Evolutionary conservation across 2,888 invertebrate species (phyloP).

Genomic region (Microplitis manilae): DNA sequence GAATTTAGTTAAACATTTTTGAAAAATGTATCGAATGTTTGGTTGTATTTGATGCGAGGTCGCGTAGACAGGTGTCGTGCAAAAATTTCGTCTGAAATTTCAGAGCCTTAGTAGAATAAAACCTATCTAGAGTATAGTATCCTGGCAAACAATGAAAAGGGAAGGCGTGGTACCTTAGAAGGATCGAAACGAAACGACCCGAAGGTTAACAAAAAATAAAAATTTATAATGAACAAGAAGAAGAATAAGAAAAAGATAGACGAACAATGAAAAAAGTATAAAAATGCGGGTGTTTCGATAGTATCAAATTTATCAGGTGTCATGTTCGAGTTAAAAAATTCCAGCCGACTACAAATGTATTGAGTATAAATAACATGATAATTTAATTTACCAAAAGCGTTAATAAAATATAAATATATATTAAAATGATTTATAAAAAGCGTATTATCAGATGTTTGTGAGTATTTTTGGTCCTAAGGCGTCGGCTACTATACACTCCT

Average conservation of each 20-base stretch:
- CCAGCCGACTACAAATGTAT: too few species aligned
- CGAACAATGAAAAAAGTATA: conserved; percentile 37
- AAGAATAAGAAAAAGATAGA: conserved; percentile 2
- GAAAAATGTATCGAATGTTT: too few species aligned
- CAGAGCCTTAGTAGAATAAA: conserved; percentile 48
- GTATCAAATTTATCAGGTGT: conserved; percentile 69
- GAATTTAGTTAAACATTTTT: too few species aligned
- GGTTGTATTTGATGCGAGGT: conserved; percentile 22
- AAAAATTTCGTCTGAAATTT: conserved; percentile 59
- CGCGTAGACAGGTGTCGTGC: conserved; percentile 21
- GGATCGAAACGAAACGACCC: neutral
- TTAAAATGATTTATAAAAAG: too few species aligned
- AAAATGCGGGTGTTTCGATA: conserved; percentile 51
- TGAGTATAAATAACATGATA: too few species aligned
- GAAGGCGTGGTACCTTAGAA: neutral
- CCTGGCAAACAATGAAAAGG: conserved; percentile 16
- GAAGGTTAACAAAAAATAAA: neutral
- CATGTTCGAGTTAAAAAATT: conserved; percentile 54
- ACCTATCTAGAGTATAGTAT: conserved; percentile 47
- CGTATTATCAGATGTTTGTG: too few species aligned
- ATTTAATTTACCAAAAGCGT: too few species aligned
- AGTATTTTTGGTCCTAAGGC: too few species aligned
- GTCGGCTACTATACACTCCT: too few species aligned
- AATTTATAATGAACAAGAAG: conserved; percentile 14
- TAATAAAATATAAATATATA: too few species aligned